Percentiles rank a stretch among this genome's conserved stretches.
phyloP scores from a whole-genome alignment of 35 echinoderm and acorn worm genomes.

The Apostichopus parvimensis region DNA sequence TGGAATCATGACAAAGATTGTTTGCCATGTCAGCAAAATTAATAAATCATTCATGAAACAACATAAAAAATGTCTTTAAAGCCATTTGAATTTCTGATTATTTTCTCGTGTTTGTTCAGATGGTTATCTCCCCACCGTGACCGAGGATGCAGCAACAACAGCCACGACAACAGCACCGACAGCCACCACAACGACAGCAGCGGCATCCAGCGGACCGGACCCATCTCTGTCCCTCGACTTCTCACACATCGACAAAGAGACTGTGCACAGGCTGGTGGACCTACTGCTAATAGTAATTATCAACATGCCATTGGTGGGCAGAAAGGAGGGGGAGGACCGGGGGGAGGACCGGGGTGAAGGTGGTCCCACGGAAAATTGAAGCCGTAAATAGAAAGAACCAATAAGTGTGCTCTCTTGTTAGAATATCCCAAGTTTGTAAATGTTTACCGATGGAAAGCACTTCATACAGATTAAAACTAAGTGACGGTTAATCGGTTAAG shows the following conservation, averaged over 20 bases:
- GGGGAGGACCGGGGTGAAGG: too few relatives aligned
- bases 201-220: slow-evolving; percentile 36
- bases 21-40: neutral
- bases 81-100: too few relatives aligned
- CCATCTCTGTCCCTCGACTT: slow-evolving; percentile 61
- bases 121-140: slow-evolving; percentile 77
- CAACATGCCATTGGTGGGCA: too few relatives aligned
- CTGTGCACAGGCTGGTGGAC: slow-evolving; percentile 84
- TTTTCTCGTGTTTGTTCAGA: slow-evolving; percentile 22
- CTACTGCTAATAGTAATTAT: slow-evolving; percentile 82
- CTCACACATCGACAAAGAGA: slow-evolving; percentile 90
- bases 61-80: too few relatives aligned
- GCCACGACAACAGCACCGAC: neutral
- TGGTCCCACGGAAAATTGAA: too few relatives aligned
- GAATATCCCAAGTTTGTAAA: too few relatives aligned
- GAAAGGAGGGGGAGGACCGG: too few relatives aligned
- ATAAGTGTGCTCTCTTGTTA: too few relatives aligned
- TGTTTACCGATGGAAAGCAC: too few relatives aligned
- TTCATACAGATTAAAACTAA: too few relatives aligned
- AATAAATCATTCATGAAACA: neutral
- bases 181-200: neutral
- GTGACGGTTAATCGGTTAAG: too few relatives aligned
- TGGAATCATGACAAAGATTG: neutral
- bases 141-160: slow-evolving; percentile 57
- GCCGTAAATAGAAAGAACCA: too few relatives aligned